Base-by-base conservation (phyloP, 1,140 invertebrate species). In the Drosophila ironensis region DNA sequence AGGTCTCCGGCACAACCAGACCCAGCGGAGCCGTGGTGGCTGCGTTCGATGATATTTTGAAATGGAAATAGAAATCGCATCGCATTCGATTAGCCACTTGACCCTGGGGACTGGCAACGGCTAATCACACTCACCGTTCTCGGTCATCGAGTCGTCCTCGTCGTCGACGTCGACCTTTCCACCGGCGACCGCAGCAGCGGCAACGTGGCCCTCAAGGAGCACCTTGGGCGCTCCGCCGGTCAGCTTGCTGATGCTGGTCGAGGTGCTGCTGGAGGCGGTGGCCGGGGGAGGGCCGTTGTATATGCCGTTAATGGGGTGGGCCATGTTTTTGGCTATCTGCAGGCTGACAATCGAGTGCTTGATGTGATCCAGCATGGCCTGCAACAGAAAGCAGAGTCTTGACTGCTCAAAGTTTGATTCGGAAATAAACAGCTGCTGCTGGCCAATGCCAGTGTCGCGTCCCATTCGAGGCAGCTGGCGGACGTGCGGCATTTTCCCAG, bases 281-380 rank as follows among this genome's bases (percentile, higher is more conserved):
- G 60, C 41, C 35, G 72, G 63, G 0, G 30, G 30, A 19, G 93
- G 92, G 33, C 92, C 94, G 76, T 94, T 93, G 87, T 96, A 96
- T 80, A 96, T 93, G 46, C 95, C 95, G 89, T 96, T 96, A 9
- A 96, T 94, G 51, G 96, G 96, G 92, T 96, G 95, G 27, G 95
- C 95, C 70, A 96, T 97, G 90, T 97, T 97, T 94, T 99, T 99
- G 61, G 97, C 96, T 91, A 99, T 98, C 94, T 99, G 98, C 76
- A 99, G 92, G 74, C 98, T 94, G 52, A 99, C 97, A 92, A 99
- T 99, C 67, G 97, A 96, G 92, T 99, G 98, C 91, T 99, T 99
- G 68, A 99, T 96, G 72, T 96, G 95, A 91, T 98, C 96, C 89
- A 98, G 92, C 94, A 97, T 96, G 64, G 93, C 93, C 94, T 96